Evolutionary conservation across 2,797 vertebrate species (phyloP), one percentile per base, ranked within the genome.

Genomic region (Eospalax fontanierii): DNA sequence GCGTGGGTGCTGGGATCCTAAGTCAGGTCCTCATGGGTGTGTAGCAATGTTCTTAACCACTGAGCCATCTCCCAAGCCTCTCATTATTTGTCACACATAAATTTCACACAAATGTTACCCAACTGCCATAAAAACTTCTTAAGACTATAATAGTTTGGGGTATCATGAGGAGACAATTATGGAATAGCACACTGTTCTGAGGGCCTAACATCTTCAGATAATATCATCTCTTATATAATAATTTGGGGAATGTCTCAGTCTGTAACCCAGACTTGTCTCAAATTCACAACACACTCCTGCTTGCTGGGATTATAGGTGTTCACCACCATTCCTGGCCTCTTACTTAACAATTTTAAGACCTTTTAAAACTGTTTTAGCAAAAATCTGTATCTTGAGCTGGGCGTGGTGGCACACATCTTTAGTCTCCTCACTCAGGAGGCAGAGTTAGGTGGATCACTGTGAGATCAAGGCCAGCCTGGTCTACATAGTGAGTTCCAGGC

Each of bases 141-240:
- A 26, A 81, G n/a, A 43, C 24, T 84, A 18, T 71, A 57, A 54
- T 30, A 75, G 61, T 76, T 46, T 91, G 30, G 38, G 19, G 26
- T 43, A 35, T 61, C 78, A 40, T n/a, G 19, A 89, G 46, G 46
- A 86, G 16, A 33, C 59, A 70, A 71, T 38, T 75, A 83, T 15
- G 14, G 84, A 7, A 33, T 21, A 66, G 26, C 57, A 86, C 50
- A 80, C 46, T 92, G 89, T 61, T 68, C 59, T 63, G 84, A 59
- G 54, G 19, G 89, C 83, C 92, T 76, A 78, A 46, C 21, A 65
- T 50, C 59, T 90, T 86, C 75, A 90, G 89, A 80, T 91, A 50
- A 92, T n/a, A 80, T 16, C 46, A 86, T 85, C 3, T 65, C 57
- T 81, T 80, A 5, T 15, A 76, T 78, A 89, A 84, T 43, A 79